Evolutionary conservation across 1,140 invertebrate genomes (phyloP), one percentile per base, ranked within the genome.

Genomic region (Drosophila sp.): DNA sequence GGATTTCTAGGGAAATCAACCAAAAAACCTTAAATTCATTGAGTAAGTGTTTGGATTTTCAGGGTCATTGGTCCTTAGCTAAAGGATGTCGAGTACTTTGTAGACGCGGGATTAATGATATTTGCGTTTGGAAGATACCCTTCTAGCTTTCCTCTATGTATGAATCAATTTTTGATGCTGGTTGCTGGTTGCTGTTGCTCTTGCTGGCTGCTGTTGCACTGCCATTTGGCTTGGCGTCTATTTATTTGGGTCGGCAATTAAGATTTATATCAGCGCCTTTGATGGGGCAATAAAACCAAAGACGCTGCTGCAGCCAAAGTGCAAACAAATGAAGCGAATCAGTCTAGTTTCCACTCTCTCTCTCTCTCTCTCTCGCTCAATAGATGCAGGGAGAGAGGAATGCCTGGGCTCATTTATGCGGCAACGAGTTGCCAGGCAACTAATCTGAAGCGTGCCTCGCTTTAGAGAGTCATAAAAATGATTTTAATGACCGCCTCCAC

Each of bases 181-280:
- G 40, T 40, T 10, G n/a, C n/a, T n/a, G n/a, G n/a, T n/a, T n/a
- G n/a, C n/a, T n/a, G n/a, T n/a, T n/a, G n/a, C 33, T 35, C 55
- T 41, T 33, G 35, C 60, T 54, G 68, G 32, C 35, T 29, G 27
- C 27, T 33, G 55, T 29, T 25, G 50, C 71, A 17, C 63, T 60
- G 58, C 25, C 70, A 84, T 83, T 68, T 71, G 83, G 83, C 66
- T 70, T 40, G 60, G 62, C 84, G 72, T 89, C 83, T 90, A 90
- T 89, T 89, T 89, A 89, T 89, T 89, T 90, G 84, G 84, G 84
- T 90, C 80, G 84, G 85, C 84, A 90, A 89, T 89, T 89, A 89
- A 89, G 84, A 89, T 89, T 89, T 84, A 73, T 90, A 89, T 89
- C 84, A 68, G 68, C 76, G 66, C 67, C 76, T 83, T 87, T 87